Conservation (phyloP, 2,888 invertebrate species). For the Pocota personata region DNA sequence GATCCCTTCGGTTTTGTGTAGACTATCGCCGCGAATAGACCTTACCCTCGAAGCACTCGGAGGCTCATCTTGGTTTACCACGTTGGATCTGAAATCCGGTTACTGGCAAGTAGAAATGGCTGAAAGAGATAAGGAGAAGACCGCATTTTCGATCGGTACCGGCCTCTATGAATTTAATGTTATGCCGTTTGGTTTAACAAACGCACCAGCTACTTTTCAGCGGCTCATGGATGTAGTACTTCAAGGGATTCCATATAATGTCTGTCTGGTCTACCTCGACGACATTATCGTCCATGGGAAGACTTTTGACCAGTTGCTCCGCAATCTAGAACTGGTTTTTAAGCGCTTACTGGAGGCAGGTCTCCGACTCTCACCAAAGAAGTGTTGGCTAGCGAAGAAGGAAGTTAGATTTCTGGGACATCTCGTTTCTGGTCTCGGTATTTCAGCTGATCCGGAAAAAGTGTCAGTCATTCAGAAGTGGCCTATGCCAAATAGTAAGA, state of each 20-base stretch:
- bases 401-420: neutral
- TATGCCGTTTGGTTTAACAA: conserved; percentile 14
- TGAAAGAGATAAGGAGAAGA: neutral
- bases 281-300: no score
- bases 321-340: neutral
- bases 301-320: no score
- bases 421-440: neutral
- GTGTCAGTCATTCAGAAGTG: neutral
- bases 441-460: conserved; percentile 26
- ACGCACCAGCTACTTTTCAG: no score
- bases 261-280: neutral
- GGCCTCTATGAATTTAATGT: conserved; percentile 18
- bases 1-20: neutral
- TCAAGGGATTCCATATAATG: neutral
- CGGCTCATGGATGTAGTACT: conserved; percentile 21
- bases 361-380: neutral
- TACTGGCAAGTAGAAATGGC: conserved; percentile 41
- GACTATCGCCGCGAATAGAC: conserved; percentile 32
- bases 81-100: conserved; percentile 28
- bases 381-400: neutral
- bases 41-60: conserved; percentile 26
- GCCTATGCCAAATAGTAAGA: neutral
- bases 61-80: conserved; percentile 40
- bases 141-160: conserved; percentile 7
- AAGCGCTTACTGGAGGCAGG: conserved; percentile 55